A percentile compares a stretch with the other conserved stretches of the same genome.
These are phyloP conservation scores for Rhizomys pruinosus DNA, from an alignment of 2,113 vertebrate genomes.

Conservation along the genomic window DNA sequence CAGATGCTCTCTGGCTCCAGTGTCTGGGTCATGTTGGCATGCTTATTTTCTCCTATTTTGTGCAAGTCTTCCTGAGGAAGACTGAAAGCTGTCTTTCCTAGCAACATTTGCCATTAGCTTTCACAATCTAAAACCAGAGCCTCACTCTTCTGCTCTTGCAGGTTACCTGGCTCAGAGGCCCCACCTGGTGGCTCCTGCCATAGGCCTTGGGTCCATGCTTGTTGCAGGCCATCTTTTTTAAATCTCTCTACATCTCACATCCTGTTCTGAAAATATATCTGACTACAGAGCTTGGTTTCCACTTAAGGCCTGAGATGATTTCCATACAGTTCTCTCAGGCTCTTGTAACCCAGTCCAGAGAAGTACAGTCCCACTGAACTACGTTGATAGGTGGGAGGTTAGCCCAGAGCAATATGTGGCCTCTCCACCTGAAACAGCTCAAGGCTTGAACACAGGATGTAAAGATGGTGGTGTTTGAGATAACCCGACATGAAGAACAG, in stretches of 20 bases:
- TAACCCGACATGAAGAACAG: too few relatives aligned
- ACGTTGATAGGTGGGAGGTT: too few relatives aligned
- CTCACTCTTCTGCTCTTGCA: too few relatives aligned
- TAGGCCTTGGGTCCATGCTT: neutral
- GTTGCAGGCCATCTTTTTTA: neutral
- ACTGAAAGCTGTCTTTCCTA: too few relatives aligned
- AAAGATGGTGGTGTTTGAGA: too few relatives aligned
- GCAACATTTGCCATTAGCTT: neutral
- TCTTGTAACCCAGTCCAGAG: neutral
- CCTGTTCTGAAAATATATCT: neutral
- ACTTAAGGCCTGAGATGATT: too few relatives aligned
- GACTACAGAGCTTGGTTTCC: neutral
- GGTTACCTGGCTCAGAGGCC: neutral
- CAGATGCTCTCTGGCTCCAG: neutral
- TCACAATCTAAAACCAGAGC: neutral
- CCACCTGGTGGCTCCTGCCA: neutral
- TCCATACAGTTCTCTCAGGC: neutral
- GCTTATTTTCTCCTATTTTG: neutral
- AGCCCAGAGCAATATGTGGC: too few relatives aligned
- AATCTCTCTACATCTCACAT: neutral
- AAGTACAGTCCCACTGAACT: neutral
- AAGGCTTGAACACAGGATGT: too few relatives aligned
- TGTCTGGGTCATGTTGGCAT: neutral
- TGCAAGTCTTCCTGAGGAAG: neutral
- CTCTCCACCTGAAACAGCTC: too few relatives aligned